Conservation (phyloP, 2,113 vertebrate species). For the Casuarius casuarius region DNA sequence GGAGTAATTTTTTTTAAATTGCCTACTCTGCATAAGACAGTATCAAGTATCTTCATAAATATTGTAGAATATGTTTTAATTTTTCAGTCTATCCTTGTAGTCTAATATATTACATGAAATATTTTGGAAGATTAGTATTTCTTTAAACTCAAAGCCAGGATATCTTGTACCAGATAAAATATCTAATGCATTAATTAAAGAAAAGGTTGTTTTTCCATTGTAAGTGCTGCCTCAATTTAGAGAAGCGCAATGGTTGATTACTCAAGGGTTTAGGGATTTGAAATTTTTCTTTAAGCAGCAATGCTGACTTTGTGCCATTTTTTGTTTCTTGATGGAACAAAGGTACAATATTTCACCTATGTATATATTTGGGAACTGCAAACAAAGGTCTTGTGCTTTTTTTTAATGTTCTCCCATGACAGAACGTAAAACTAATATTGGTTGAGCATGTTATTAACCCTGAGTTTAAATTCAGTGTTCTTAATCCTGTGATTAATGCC, state of each 20-base stretch:
- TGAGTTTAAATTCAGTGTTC: slow-evolving; percentile 76
- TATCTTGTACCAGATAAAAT: neutral
- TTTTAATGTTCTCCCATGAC: slow-evolving; percentile 51
- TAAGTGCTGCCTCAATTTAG: neutral
- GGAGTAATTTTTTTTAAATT: slow-evolving; percentile 19
- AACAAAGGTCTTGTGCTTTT: slow-evolving; percentile 23
- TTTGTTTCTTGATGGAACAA: slow-evolving; percentile 15
- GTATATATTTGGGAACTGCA: slow-evolving; percentile 52
- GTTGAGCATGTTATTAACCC: slow-evolving; percentile 76
- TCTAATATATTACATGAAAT: neutral
- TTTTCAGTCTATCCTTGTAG: neutral
- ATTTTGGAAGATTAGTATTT: slow-evolving; percentile 2
- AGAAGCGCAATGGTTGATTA: neutral
- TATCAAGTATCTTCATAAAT: slow-evolving; percentile 11
- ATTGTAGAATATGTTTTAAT: neutral
- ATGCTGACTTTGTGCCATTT: neutral
- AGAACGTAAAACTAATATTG: slow-evolving; percentile 79
- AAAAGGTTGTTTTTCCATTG: neutral
- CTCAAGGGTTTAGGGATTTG: neutral
- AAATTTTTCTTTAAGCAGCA: slow-evolving; percentile 19
- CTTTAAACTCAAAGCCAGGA: neutral
- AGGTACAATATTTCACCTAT: neutral
- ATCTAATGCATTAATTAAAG: neutral
- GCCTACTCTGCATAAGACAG: neutral
- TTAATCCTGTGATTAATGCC: slow-evolving; percentile 81